Percentiles rank a stretch among this genome's conserved stretches.
These are phyloP conservation scores for Cantharis flavilabris DNA, from an alignment of 2,888 invertebrate species.

Conservation along the genomic window DNA sequence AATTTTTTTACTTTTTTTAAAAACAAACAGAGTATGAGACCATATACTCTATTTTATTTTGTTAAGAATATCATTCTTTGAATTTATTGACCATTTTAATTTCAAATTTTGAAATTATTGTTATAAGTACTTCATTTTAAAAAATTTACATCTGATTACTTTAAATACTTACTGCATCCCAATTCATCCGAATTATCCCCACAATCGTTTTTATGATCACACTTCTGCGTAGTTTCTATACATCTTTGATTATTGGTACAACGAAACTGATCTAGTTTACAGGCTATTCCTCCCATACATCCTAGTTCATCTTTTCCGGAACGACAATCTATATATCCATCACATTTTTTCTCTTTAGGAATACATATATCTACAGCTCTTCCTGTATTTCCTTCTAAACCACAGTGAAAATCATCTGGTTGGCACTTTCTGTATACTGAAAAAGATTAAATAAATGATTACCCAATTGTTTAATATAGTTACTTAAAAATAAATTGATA, in stretches of 20 bases:
- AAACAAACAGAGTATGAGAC: too few species aligned
- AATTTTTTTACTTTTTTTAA: too few species aligned
- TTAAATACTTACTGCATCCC: conserved; percentile 79
- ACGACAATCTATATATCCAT: conserved; percentile 88
- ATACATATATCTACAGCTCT: conserved; percentile 78
- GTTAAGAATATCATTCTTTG: too few species aligned
- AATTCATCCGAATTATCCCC: conserved; percentile 90
- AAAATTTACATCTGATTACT: background rate
- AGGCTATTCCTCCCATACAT: conserved; percentile 68
- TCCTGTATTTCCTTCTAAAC: conserved; percentile 64
- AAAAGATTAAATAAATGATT: conserved; percentile 30
- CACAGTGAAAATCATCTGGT: conserved; percentile 86
- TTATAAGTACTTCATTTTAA: background rate
- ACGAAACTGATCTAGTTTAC: conserved; percentile 83
- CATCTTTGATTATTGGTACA: conserved; percentile 82
- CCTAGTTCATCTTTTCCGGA: conserved; percentile 80
- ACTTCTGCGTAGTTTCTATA: conserved; percentile 75
- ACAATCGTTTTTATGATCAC: conserved; percentile 90
- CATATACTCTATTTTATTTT: too few species aligned
- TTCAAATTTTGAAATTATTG: conserved; percentile 21
- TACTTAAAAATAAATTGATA: background rate
- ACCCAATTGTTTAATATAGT: background rate
- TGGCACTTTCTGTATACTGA: conserved; percentile 88
- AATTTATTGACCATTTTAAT: too few species aligned
- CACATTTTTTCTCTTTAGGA: conserved; percentile 86